These are phyloP conservation scores for Enteromius radiatus DNA, from an alignment of 2,797 vertebrate genomes.

Conservation along the genomic window DNA sequence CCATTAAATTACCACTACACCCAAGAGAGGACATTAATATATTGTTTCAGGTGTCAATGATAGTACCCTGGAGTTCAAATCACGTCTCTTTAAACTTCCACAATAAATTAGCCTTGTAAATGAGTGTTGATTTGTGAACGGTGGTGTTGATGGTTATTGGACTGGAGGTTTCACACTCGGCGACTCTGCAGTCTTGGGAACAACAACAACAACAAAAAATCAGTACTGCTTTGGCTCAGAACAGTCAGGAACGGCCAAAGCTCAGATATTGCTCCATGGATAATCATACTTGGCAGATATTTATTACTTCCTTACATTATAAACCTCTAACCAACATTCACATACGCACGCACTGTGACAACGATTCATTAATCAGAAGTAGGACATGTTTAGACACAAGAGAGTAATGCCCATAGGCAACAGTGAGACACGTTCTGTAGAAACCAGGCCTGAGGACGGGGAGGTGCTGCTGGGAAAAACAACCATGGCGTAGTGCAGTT, in stretches of 20 bases:
- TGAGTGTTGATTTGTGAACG: conserved; percentile 18
- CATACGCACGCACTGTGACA: background rate
- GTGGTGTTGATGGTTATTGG: conserved; percentile 10
- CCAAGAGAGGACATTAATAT: background rate
- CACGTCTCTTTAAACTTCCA: background rate
- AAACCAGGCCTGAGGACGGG: conserved; percentile 25
- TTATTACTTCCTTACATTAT: conserved; percentile 11
- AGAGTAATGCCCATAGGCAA: background rate
- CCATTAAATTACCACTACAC: background rate
- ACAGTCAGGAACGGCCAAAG: background rate
- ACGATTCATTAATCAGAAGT: conserved; percentile 4
- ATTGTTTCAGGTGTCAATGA: background rate
- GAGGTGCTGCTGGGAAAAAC: conserved; percentile 17
- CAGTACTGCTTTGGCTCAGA: background rate
- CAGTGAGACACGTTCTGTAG: background rate
- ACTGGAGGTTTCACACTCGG: background rate
- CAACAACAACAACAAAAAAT: background rate
- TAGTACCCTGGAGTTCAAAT: background rate
- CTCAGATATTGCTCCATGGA: background rate
- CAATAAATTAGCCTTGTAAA: conserved; percentile 17
- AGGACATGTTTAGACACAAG: conserved; percentile 21
- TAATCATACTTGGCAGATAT: conserved; percentile 1
- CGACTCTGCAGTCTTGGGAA: background rate
- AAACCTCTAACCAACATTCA: background rate
- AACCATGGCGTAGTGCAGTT: conserved; percentile 8